Percentiles rank a stretch among this genome's conserved stretches.
Conservation (phyloP, 2,888 invertebrate species). For the Creontiades dilutus region DNA sequence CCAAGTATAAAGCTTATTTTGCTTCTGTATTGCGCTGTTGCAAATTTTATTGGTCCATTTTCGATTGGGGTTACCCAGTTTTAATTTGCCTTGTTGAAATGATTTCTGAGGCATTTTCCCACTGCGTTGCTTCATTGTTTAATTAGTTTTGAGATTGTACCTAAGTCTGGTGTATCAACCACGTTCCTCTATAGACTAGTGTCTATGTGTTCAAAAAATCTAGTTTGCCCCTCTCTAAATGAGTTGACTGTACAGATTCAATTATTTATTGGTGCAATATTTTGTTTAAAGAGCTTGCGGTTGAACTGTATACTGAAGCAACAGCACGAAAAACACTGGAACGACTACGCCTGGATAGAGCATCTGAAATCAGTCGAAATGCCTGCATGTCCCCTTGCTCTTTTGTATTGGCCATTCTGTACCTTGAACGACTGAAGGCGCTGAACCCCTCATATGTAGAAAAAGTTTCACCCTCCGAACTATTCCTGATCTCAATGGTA, state of each 20-base stretch:
- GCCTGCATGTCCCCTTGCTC: conserved; percentile 95
- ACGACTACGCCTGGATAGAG: conserved; percentile 87
- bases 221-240: too few relatives aligned
- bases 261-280: neutral
- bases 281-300: conserved; percentile 85
- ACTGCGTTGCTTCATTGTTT: too few relatives aligned
- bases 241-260: neutral
- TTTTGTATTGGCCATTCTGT: conserved; percentile 94
- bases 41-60: too few relatives aligned
- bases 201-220: too few relatives aligned
- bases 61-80: too few relatives aligned
- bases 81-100: too few relatives aligned
- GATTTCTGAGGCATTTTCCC: too few relatives aligned
- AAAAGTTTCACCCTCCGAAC: conserved; percentile 91
- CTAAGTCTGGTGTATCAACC: too few relatives aligned
- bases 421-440: conserved; percentile 92
- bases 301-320: conserved; percentile 89
- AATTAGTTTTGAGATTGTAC: too few relatives aligned
- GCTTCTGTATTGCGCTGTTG: too few relatives aligned
- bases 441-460: conserved; percentile 91
- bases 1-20: too few relatives aligned
- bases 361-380: conserved; percentile 87
- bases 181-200: too few relatives aligned
- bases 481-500: conserved; percentile 96
- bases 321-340: conserved; percentile 88